Evolutionary conservation across 2,888 invertebrate species (phyloP).

Genomic region (Homarus gammarus): DNA sequence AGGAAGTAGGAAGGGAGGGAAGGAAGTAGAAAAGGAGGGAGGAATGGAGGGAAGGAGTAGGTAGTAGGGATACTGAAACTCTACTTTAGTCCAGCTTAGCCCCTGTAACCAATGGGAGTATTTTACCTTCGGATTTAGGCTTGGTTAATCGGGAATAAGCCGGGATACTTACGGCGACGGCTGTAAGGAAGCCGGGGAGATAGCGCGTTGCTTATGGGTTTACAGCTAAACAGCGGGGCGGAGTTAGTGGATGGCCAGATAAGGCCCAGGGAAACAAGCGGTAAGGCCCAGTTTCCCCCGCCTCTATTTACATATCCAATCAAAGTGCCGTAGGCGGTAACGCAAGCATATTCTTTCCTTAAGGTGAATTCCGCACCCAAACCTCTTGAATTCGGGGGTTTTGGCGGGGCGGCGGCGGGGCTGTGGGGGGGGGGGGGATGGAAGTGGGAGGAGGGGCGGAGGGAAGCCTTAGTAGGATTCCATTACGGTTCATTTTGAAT

Average conservation of each 20-base stretch:
- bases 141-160: constrained; percentile 33
- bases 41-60: not conserved
- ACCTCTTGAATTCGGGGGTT: not conserved
- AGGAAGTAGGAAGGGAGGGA: not conserved
- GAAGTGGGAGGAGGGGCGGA: not conserved
- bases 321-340: constrained; percentile 44
- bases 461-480: constrained; percentile 17
- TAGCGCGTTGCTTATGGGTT: not conserved
- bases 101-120: constrained; percentile 21
- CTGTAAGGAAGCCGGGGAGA: not conserved
- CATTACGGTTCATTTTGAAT: constrained; percentile 50
- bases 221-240: constrained; percentile 12
- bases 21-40: not conserved
- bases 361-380: not conserved
- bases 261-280: constrained; percentile 29
- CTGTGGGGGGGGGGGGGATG: not conserved
- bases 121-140: constrained; percentile 40
- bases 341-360: constrained; percentile 9
- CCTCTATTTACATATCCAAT: constrained; percentile 64
- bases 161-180: not conserved
- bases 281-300: constrained; percentile 11
- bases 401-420: no score
- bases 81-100: constrained; percentile 46
- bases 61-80: not conserved
- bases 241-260: constrained; percentile 29